phyloP scores from a whole-genome alignment of 2,113 vertebrate genomes.

The Genyomyrus donnyi region DNA sequence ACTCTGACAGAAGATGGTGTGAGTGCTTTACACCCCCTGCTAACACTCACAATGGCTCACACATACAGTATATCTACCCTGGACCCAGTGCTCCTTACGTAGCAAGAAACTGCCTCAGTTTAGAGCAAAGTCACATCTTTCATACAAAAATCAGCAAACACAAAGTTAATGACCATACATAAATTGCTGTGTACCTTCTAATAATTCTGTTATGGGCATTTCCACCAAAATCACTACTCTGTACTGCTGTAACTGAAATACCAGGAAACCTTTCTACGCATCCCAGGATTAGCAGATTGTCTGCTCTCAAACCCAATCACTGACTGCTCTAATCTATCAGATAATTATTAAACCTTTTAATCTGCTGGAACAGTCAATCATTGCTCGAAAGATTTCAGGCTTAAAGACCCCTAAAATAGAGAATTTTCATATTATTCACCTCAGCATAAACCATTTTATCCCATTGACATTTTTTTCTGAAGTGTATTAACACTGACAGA shows the following conservation, averaged over 20 bases:
- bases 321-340: conserved; percentile 11
- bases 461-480: conserved; percentile 7
- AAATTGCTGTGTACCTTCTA: background rate
- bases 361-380: conserved; percentile 10
- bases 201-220: background rate
- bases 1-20: background rate
- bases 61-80: background rate
- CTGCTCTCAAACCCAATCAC: background rate
- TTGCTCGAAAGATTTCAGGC: conserved; percentile 2
- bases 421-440: conserved; percentile 11
- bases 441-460: conserved; percentile 2
- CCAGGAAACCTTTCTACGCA: background rate
- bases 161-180: background rate
- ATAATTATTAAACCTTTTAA: conserved; percentile 18
- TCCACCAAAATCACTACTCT: background rate
- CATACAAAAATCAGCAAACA: background rate
- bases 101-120: too few species aligned
- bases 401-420: conserved; percentile 1
- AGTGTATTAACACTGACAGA: conserved; percentile 1
- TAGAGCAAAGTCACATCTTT: background rate
- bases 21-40: background rate
- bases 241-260: background rate
- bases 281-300: background rate
- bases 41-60: background rate
- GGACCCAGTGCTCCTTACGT: background rate